Evolutionary conservation across 2,888 invertebrate species (phyloP), one percentile per base, ranked within the genome.

Genomic region (Phania funesta): DNA sequence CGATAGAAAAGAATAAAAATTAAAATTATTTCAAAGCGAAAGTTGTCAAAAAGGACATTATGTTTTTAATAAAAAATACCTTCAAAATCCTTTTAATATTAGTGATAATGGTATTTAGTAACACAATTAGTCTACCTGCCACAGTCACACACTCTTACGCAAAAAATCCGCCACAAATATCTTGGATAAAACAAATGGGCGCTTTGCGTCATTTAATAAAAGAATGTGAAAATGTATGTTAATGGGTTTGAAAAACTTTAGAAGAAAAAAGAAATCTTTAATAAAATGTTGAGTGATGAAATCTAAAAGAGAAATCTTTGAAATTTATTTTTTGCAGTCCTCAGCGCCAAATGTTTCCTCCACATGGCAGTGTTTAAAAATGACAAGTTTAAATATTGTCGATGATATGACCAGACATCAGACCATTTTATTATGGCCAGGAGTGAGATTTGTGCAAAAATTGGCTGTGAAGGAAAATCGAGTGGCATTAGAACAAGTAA

Each of bases 341-440:
- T 8, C 75, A 9, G 5, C 56, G 18, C 6, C 32, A 7, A 58
- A 52, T 8, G 4, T 18, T n/a, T 58, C 44, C 4, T 84, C 85
- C 91, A 92, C 56, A 85, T 95, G 85, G 90, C 84, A 86, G 7
- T 91, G 90, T 71, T 85, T 90, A 11, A 88, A 89, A 52, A 56
- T 74, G 11, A 85, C 85, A 38, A 87, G 87, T 38, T 71, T 88
- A 35, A 84, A 92, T 56, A 93, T 93, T 3, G 90, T 95, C 83
- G 94, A 95, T 87, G 91, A 93, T 18, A 91, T 93, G 0, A 90
- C 94, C 71, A 91, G 91, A 9, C 91, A 93, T 4, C 94, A 95
- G 84, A 90, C 93, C 46, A 94, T 95, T 75, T 93, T 93, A 0
- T 87, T 95, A 11, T 92, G 92, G 18, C 93, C 93, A 48, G 95